A percentile compares a stretch with the other conserved stretches of the same genome.
phyloP scores from a whole-genome alignment of 2,888 invertebrate species.

The Morpho helenor region DNA sequence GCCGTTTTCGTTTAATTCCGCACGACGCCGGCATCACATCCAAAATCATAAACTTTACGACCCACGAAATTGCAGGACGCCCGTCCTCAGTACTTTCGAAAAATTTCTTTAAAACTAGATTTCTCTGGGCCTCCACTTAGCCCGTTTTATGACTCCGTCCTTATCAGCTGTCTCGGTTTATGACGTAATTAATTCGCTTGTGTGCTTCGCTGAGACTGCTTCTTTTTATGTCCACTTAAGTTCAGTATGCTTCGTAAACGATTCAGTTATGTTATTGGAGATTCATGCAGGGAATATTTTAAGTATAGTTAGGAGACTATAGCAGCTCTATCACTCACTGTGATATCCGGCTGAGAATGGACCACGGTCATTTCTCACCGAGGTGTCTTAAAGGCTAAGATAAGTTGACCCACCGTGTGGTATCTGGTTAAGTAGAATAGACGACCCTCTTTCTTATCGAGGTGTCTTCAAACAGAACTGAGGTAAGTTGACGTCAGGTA shows the following conservation, averaged over 20 bases:
- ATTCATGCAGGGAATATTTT: neutral
- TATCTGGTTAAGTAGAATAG: too few relatives aligned
- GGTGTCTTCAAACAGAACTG: too few relatives aligned
- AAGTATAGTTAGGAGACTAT: neutral
- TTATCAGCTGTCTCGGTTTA: constrained; percentile 42
- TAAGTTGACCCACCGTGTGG: too few relatives aligned
- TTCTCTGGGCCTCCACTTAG: constrained; percentile 32
- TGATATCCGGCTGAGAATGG: too few relatives aligned
- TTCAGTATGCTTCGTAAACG: constrained; percentile 20
- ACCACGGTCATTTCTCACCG: too few relatives aligned
- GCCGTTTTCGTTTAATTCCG: constrained; percentile 32
- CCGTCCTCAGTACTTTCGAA: constrained; percentile 61
- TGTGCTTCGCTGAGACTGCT: constrained; percentile 30
- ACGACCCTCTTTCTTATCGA: too few relatives aligned
- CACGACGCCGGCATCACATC: constrained; percentile 47
- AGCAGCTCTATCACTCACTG: too few relatives aligned
- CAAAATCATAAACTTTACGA: constrained; percentile 69
- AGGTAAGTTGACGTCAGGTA: too few relatives aligned
- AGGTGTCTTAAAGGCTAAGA: too few relatives aligned
- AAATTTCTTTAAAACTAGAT: constrained; percentile 52
- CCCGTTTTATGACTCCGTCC: constrained; percentile 34
- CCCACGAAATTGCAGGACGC: constrained; percentile 61
- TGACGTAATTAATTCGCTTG: constrained; percentile 36
- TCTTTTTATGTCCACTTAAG: constrained; percentile 25
- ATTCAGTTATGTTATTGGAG: neutral